Base-by-base conservation (phyloP, 2,888 invertebrate genomes). In the Heteromyza rotundicornis region DNA sequence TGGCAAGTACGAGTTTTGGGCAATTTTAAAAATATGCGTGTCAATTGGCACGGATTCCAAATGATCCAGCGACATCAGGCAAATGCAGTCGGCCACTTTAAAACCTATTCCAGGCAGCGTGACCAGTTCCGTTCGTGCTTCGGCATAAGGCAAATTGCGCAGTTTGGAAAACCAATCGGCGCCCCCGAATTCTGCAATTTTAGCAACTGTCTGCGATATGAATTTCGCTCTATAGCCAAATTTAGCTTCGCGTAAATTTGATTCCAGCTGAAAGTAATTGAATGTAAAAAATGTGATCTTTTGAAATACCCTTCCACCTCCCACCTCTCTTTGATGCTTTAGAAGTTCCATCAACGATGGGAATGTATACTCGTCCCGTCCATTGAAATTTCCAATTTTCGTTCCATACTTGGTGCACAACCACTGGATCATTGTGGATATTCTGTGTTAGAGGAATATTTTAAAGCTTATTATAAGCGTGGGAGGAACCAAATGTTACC, bases 31-130 rank as follows among this genome's bases (percentile, higher is more conserved):
- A 22, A 99, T 94, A 78, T 99, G 98, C 0, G 97, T 97, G 82
- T 99, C 98, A 0, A 98, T 92, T 1, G 98, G 98, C 58, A 99
- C 89, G 0, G 96, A 90, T 72, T 91, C 89, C 55, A 94, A 82
- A 79, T 98, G 94, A 60, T 92, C 91, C 56, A 99, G 81, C 0
- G 97, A 96, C 98, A 99, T 98, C 19, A 99, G 86, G 78, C 95
- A 96, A 71, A 99, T 92, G 82, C 98, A 99, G 83, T 99, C 98
- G 0, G 98, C 96, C 17, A 99, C 96, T 89, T 98, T 98, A 8
- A 94, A 92, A 2, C 98, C 98, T 71, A 99, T 90, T 10, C 98
- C 98, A 68, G 90, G 89, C 32, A 98, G 83, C 64, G 88, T 87
- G 84, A 92, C 89, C 3, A 98, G 85, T 72, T 90, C 88, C 17